Evolutionary conservation across 2,888 invertebrate species (phyloP), one percentile per base, ranked within the genome.

Genomic region (Pedicia rivosa): DNA sequence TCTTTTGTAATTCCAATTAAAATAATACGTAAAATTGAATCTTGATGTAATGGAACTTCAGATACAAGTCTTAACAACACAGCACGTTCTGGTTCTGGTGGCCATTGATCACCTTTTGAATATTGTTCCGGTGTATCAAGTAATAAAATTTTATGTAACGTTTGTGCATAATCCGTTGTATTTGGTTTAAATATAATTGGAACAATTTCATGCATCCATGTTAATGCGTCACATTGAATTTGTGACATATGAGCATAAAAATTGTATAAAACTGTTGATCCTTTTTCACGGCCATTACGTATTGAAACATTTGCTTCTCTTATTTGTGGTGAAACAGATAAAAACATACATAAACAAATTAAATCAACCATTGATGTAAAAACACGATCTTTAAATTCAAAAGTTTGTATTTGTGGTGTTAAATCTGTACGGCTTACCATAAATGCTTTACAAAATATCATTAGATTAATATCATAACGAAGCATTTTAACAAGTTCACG

Each of bases 401-500:
- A 72, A 37, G 66, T 70, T 37, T 70, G 57, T 19, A 79, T 66
- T 47, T 72, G 66, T 13, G 65, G 64, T 0, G 70, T 64, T 10
- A 76, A 66, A 30, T 78, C 78, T 3, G 50, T 57, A 42, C 44
- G 63, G 40, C 65, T 73, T 30, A 69, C 65, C 49, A 90, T 73
- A 7, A 92, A 66, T 0, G 79, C 78, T 37, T 79, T 73, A 38
- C 83, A 83, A 42, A 95, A 78, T 36, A 74, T 75, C 14, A 77
- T 63, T 40, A 92, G 68, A 53, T 81, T 82, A 34, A 87, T 73
- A 52, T 82, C 91, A 57, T 81, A 71, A 41, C 87, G 63, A 2
- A 91, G 66, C 35, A 82, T 79, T 12, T 92, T 74, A 35, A 88
- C 82, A 43, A 90, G 79, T 65, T 95, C 95, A 37, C 94, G 72